Conservation (phyloP, 2,113 vertebrate species). For the Syrmaticus mikado region DNA sequence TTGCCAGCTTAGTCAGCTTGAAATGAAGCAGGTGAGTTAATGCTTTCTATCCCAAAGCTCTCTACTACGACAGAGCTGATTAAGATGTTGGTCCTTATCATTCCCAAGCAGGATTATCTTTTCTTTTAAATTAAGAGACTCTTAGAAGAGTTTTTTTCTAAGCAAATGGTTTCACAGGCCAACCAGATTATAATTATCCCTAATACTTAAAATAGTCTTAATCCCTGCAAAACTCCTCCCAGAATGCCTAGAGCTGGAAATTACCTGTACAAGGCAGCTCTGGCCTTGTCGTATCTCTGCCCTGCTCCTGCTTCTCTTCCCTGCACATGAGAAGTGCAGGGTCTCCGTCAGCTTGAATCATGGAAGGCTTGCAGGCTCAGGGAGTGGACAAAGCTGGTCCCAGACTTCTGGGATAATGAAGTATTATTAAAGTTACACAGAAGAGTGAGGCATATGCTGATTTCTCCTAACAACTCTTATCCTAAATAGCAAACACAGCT, state of each 20-base stretch:
- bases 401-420: background rate
- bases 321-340: background rate
- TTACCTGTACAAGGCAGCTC: background rate
- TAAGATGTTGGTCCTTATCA: background rate
- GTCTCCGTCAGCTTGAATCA: background rate
- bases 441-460: fast-evolving
- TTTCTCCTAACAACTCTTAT: background rate
- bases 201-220: background rate
- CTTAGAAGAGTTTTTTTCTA: background rate
- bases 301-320: background rate
- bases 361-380: background rate
- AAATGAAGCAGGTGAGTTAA: conserved; percentile 22
- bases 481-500: background rate
- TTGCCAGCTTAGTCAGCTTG: background rate
- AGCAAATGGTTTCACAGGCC: background rate
- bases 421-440: background rate
- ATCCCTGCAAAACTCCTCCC: background rate
- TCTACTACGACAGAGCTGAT: background rate
- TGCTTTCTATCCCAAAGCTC: background rate
- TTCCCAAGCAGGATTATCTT: background rate
- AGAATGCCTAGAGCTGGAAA: background rate
- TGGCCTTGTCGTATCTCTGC: background rate
- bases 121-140: conserved; percentile 16
- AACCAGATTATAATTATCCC: background rate
- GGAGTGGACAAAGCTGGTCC: background rate